Evolutionary conservation across 1,140 invertebrate genomes (phyloP), one percentile per base, ranked within the genome.

Genomic region (Calliopsis andreniformis): DNA sequence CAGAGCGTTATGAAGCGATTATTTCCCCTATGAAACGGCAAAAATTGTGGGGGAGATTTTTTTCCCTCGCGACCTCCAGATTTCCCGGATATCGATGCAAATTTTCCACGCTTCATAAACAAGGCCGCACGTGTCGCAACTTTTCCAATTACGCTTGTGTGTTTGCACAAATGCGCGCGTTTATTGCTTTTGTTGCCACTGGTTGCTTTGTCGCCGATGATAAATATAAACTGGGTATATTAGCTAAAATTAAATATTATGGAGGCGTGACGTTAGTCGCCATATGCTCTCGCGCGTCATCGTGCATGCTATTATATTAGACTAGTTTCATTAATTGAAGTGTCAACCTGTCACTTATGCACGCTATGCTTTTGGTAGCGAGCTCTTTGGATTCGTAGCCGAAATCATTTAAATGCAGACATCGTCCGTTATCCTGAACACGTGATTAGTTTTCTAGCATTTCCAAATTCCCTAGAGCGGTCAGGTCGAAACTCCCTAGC

Each of bases 71-170:
- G 32, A 14, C 12, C 45, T 23, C 49, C 35, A 32, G 59, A 72
- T 47, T 28, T 45, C 7, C 23, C 39, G n/a, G 49, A 39, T 67
- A 47, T 67, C 63, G 62, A 47, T 56, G 62, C n/a, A 43, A 75
- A 67, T 67, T 67, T 73, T 39, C 51, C 20, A 51, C 63, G 64
- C 43, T 39, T 18, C 20, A 25, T 32, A 75, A 67, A 75, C 71
- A 75, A 67, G 71, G 42, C 51, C 63, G 71, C 71, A 66, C 71
- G 71, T 66, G 71, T 73, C 71, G 28, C 51, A 67, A 75, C 63
- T 75, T 56, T 67, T 75, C 30, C 71, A 75, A 75, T 75, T 75
- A 75, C 63, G n/a, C 67, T 67, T 42, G 47, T 25, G 56, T 56
- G 51, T 75, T 75, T 75, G 62, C 62, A 56, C 70, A 73, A 73